These are phyloP conservation scores for Aleiodes alternator DNA, from an alignment of 2,888 invertebrate genomes.

Conservation along the genomic window DNA sequence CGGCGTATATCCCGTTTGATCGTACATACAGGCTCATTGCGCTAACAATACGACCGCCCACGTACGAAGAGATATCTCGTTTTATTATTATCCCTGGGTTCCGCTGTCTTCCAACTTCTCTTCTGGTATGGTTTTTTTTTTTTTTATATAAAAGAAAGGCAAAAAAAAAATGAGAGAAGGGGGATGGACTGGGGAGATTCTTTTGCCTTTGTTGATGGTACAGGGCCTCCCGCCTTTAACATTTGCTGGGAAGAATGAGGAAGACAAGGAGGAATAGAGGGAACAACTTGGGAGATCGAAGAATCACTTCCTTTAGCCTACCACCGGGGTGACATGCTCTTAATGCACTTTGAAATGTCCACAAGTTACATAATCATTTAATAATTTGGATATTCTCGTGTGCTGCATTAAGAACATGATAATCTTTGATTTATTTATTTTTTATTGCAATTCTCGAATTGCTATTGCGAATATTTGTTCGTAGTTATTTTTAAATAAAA, in stretches of 20 bases:
- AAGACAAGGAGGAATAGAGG: constrained; percentile 17
- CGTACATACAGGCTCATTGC: constrained; percentile 70
- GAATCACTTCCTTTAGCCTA: constrained; percentile 30
- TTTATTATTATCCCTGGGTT: constrained; percentile 70
- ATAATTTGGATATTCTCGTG: too few relatives aligned
- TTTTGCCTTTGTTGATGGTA: constrained; percentile 35
- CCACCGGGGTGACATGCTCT: constrained; percentile 34
- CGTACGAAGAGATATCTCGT: constrained; percentile 72
- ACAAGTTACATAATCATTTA: too few relatives aligned
- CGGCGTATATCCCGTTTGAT: constrained; percentile 56
- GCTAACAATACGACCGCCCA: constrained; percentile 75
- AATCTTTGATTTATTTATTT: too few relatives aligned
- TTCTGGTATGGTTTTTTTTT: constrained; percentile 39
- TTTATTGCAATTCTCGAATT: too few relatives aligned
- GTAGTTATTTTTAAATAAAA: constrained; percentile 4
- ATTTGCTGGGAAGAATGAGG: constrained; percentile 40
- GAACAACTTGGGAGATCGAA: constrained; percentile 47
- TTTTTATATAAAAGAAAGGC: constrained; percentile 12
- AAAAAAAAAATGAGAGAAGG: constrained; percentile 1
- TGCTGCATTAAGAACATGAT: too few relatives aligned
- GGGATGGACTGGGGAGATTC: constrained; percentile 13
- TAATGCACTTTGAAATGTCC: too few relatives aligned
- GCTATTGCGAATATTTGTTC: not conserved
- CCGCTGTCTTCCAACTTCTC: constrained; percentile 46
- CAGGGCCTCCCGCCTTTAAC: constrained; percentile 19